phyloP scores from a whole-genome alignment of 2,797 vertebrate genomes.

The Emydoidea blandingii region DNA sequence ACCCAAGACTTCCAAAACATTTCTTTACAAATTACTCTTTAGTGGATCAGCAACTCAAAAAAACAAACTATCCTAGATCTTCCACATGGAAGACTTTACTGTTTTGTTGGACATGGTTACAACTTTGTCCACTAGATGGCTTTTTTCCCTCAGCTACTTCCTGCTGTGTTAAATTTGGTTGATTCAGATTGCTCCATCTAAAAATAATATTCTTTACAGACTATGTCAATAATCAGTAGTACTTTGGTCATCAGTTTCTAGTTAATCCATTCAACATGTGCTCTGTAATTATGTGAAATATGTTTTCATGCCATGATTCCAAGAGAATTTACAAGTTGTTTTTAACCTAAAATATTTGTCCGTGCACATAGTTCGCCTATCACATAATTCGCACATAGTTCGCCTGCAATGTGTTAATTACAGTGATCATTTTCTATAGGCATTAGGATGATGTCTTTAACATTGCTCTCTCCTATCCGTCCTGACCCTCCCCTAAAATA shows the following conservation, averaged over 20 bases:
- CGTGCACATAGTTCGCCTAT: constrained; percentile 28
- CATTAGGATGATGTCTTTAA: constrained; percentile 27
- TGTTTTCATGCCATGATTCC: accelerated
- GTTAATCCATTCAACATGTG: neutral
- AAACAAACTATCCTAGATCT: neutral
- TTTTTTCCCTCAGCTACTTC: neutral
- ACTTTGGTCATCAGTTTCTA: neutral
- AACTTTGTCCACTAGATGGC: constrained; percentile 71
- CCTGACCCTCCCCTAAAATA: neutral
- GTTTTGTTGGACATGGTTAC: constrained; percentile 1
- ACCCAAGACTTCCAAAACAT: neutral
- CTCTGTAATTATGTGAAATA: neutral
- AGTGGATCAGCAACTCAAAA: neutral
- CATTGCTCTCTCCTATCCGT: neutral
- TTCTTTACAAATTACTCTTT: neutral
- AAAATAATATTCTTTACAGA: constrained; percentile 21
- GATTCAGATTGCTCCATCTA: neutral
- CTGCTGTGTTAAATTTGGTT: neutral
- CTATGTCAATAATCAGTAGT: constrained; percentile 20
- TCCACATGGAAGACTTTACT: constrained; percentile 17
- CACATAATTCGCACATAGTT: constrained; percentile 25
- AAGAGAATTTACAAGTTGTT: constrained; percentile 13
- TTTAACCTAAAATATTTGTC: constrained; percentile 31
- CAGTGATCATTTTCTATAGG: neutral
- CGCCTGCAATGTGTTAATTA: constrained; percentile 32